Evolutionary conservation across 1,140 invertebrate genomes (phyloP).

Genomic region (Lordiphosa stackelbergi): DNA sequence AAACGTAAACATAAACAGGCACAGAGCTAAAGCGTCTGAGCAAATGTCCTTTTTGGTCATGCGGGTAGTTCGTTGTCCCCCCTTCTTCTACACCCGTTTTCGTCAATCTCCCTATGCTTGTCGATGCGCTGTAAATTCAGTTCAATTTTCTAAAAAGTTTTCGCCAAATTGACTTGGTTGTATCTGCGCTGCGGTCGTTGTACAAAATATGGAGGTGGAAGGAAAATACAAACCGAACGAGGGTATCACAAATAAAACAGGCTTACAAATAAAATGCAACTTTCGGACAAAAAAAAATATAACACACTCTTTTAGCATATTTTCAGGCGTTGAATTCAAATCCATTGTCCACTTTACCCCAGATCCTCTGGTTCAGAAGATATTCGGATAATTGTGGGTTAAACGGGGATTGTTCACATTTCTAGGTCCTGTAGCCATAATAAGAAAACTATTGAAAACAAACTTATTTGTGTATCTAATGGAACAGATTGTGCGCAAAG

Average conservation of each 20-base stretch:
- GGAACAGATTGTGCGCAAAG: too few species aligned
- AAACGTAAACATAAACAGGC: conserved; percentile 66
- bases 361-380: too few species aligned
- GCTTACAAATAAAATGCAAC: too few species aligned
- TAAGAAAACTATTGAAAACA: too few species aligned
- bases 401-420: too few species aligned
- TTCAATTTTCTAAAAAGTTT: conserved; percentile 74
- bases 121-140: conserved; percentile 60
- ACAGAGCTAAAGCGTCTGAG: conserved; percentile 44
- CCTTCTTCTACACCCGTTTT: conserved; percentile 24
- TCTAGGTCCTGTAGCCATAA: too few species aligned
- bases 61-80: conserved; percentile 19
- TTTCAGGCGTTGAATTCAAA: too few species aligned
- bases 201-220: conserved; percentile 17
- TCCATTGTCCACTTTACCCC: too few species aligned
- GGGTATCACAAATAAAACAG: conserved; percentile 35
- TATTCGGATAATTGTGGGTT: too few species aligned
- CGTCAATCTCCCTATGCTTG: conserved; percentile 43
- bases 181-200: conserved; percentile 23
- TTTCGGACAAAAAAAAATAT: too few species aligned
- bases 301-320: too few species aligned
- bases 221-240: conserved; percentile 22
- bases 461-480: too few species aligned
- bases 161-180: conserved; percentile 49
- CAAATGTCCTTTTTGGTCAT: conserved; percentile 67